Conservation (phyloP, 2,113 vertebrate species). For the Pluvialis apricaria region DNA sequence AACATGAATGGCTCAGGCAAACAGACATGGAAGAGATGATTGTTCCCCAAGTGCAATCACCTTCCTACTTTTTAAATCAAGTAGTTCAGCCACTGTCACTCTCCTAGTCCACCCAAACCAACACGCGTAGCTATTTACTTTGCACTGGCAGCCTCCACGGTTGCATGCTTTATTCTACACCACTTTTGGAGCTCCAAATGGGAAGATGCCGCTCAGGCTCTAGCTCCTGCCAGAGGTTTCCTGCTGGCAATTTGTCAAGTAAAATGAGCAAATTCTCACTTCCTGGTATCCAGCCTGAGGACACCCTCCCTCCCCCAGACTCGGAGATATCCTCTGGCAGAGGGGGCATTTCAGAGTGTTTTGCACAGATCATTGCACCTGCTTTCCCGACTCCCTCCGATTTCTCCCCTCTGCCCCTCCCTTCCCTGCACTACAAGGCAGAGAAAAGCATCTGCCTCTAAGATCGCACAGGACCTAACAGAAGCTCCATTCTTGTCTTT, state of each 20-base stretch:
- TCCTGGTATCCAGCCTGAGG: not conserved
- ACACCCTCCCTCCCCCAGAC: too few relatives aligned
- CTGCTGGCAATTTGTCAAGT: not conserved
- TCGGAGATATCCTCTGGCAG: not conserved
- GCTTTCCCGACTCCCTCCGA: not conserved
- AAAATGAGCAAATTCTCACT: not conserved
- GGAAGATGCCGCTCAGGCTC: not conserved
- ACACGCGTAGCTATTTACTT: rapidly evolving
- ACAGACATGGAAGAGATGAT: not conserved
- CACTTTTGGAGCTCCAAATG: not conserved
- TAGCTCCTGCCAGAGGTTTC: not conserved
- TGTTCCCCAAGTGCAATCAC: not conserved
- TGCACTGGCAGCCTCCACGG: rapidly evolving
- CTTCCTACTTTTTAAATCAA: not conserved
- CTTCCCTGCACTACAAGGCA: not conserved
- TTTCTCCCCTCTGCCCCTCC: not conserved
- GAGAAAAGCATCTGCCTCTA: constrained; percentile 11
- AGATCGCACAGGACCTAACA: not conserved
- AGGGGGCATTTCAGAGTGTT: not conserved
- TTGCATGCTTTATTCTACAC: rapidly evolving
- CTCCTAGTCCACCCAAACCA: not conserved
- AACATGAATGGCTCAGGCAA: not conserved
- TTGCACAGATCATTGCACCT: not conserved
- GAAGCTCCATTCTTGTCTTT: constrained; percentile 22
- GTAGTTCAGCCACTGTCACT: not conserved